Percentiles rank a stretch among this genome's conserved stretches.
Conservation (phyloP, 1,140 invertebrate genomes). For the Heliconius hermathena region DNA sequence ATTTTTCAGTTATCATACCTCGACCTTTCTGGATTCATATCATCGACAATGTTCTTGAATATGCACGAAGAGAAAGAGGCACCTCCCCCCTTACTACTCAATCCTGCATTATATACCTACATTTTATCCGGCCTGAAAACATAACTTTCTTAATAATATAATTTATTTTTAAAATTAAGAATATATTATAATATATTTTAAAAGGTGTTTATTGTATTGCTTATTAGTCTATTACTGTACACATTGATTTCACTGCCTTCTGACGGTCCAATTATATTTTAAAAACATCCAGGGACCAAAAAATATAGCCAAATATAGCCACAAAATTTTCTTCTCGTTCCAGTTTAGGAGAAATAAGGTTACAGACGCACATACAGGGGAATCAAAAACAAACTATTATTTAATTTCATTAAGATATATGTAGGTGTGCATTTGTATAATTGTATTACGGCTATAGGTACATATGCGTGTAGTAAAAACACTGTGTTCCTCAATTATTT, state of each 20-base stretch:
- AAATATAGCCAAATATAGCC: too few relatives aligned
- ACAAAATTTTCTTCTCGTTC: too few relatives aligned
- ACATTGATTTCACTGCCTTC: too few relatives aligned
- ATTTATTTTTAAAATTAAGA: too few relatives aligned
- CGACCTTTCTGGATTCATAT: not conserved
- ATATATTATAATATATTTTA: not conserved
- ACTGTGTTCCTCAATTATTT: slow-evolving; percentile 12
- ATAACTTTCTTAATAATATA: too few relatives aligned
- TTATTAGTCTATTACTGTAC: too few relatives aligned
- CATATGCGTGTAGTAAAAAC: slow-evolving; percentile 14
- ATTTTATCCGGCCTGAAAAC: too few relatives aligned
- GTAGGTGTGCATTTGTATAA: not conserved
- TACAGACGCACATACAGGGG: too few relatives aligned
- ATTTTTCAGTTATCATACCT: not conserved
- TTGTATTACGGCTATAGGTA: not conserved
- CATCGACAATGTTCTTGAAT: not conserved
- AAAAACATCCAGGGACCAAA: too few relatives aligned
- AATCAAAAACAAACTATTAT: not conserved
- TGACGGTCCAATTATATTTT: too few relatives aligned
- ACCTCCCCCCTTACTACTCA: not conserved
- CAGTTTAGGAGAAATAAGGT: too few relatives aligned
- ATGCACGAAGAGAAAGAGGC: not conserved
- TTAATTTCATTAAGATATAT: not conserved
- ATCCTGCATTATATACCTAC: not conserved
- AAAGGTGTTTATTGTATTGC: too few relatives aligned